Percentiles rank a stretch among this genome's conserved stretches.
Conservation (phyloP, 1,140 invertebrate genomes). For the Drosophila novamexicana region DNA sequence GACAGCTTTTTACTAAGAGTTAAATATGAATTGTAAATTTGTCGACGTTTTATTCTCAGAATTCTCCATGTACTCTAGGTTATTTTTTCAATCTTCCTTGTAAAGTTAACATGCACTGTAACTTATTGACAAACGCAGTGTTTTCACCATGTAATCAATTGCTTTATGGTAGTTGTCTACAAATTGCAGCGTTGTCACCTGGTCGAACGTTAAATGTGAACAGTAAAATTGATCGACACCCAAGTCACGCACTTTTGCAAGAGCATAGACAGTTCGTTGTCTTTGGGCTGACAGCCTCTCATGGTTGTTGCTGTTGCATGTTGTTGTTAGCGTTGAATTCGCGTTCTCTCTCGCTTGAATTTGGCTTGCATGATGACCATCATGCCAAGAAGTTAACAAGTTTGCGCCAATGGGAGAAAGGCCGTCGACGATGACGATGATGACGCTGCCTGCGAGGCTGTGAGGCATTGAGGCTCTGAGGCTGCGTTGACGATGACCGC, state of each 20-base stretch:
- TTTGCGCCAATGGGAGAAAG: slow-evolving; percentile 81
- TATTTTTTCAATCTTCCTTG: no score
- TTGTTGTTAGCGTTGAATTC: slow-evolving; percentile 55
- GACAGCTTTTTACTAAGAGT: no score
- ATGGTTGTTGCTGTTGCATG: slow-evolving; percentile 56
- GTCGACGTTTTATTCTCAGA: no score
- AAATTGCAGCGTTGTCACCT: no score
- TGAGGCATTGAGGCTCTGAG: slow-evolving; percentile 25
- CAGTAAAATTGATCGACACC: no score
- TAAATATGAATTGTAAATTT: no score
- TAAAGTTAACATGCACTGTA: neutral
- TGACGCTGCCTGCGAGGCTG: slow-evolving; percentile 34
- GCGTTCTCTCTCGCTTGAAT: slow-evolving; percentile 45
- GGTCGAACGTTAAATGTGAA: no score
- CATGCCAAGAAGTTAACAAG: slow-evolving; percentile 81
- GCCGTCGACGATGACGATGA: slow-evolving; percentile 57
- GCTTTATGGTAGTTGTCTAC: no score
- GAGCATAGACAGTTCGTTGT: slow-evolving; percentile 34
- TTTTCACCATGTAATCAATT: no score
- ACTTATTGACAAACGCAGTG: no score
- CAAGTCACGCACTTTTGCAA: neutral
- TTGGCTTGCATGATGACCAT: slow-evolving; percentile 77
- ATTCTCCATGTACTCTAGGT: no score
- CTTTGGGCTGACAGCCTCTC: slow-evolving; percentile 6
- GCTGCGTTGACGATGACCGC: slow-evolving; percentile 56